phyloP scores from a whole-genome alignment of 2,888 invertebrate genomes.

The Eristalinus sepulchralis region DNA sequence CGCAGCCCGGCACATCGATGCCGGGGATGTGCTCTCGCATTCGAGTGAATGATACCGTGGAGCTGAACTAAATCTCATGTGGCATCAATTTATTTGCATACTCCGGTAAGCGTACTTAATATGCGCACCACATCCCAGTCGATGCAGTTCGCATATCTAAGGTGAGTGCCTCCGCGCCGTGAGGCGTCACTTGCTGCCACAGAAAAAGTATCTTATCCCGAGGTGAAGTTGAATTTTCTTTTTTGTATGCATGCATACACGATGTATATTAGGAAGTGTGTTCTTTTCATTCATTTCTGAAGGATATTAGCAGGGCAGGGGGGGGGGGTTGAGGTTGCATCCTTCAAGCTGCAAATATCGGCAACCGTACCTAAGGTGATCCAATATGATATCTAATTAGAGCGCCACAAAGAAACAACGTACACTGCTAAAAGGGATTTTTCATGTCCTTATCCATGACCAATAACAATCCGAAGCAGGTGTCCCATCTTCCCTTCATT shows the following conservation, averaged over 20 bases:
- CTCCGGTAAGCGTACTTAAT: constrained; percentile 60
- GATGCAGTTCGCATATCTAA: background rate
- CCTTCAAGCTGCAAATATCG: too few species aligned
- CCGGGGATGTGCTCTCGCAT: constrained; percentile 9
- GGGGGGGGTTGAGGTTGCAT: too few species aligned
- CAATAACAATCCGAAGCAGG: too few species aligned
- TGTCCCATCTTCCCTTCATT: too few species aligned
- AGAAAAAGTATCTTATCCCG: background rate
- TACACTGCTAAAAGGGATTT: too few species aligned
- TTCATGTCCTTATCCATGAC: too few species aligned
- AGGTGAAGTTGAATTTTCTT: background rate
- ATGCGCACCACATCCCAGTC: constrained; percentile 25
- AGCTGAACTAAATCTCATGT: constrained; percentile 52
- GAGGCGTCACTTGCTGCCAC: background rate
- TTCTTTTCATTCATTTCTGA: background rate
- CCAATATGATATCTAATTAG: too few species aligned
- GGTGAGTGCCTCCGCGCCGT: background rate
- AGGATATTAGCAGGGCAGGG: background rate
- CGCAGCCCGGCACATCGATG: background rate
- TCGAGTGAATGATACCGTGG: constrained; percentile 62
- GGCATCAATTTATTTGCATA: constrained; percentile 67
- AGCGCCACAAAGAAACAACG: too few species aligned
- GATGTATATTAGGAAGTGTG: background rate
- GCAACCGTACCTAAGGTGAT: too few species aligned
- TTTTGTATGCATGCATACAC: background rate